Conservation (phyloP, 2,113 vertebrate species). For the Turnix velox region DNA sequence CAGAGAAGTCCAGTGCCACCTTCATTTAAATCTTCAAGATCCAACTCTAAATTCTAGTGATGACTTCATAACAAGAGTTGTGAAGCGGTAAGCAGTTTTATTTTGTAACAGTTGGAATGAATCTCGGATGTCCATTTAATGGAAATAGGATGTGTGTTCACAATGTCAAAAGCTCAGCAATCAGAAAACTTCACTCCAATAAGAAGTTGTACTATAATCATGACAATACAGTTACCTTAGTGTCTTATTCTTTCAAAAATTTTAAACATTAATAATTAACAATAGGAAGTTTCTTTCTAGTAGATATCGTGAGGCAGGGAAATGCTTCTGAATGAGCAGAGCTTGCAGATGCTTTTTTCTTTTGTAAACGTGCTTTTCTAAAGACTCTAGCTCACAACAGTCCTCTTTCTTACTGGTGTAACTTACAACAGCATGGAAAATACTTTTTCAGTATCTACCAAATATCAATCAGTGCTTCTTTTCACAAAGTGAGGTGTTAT, state of each 20-base stretch:
- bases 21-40: slow-evolving; percentile 60
- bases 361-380: background rate
- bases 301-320: background rate
- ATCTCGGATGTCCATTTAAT: background rate
- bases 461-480: background rate
- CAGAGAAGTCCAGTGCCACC: slow-evolving; percentile 70
- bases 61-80: slow-evolving; percentile 68
- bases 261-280: background rate
- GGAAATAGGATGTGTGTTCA: background rate
- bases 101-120: background rate
- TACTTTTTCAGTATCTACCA: background rate
- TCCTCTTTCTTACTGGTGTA: background rate
- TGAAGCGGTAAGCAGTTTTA: slow-evolving; percentile 64
- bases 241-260: background rate
- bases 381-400: background rate
- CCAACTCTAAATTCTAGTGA: slow-evolving; percentile 39
- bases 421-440: background rate
- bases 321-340: background rate
- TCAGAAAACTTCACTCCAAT: background rate
- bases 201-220: background rate
- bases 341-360: no score
- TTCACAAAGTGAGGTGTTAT: background rate
- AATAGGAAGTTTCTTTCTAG: background rate
- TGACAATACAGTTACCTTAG: background rate
- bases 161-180: background rate